A percentile compares a stretch with the other conserved stretches of the same genome.
Evolutionary conservation across 1,140 invertebrate species (phyloP).

Genomic region (Colletes latitarsis): DNA sequence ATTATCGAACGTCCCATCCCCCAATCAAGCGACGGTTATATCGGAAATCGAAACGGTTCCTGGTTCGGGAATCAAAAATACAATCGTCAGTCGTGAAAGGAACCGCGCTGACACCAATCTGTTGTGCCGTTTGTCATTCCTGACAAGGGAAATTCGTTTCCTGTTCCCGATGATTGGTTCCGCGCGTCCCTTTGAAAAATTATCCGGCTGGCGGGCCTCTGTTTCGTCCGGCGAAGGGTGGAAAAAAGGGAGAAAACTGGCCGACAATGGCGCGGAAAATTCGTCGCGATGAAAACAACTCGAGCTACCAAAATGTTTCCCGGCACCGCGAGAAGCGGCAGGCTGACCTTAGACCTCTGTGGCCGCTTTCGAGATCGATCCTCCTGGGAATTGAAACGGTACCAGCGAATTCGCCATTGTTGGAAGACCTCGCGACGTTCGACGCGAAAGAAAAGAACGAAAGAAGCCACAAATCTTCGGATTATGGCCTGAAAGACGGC

Average conservation of each 20-base stretch:
- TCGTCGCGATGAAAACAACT: background rate
- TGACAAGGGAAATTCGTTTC: conserved; percentile 41
- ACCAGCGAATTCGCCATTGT: too few relatives aligned
- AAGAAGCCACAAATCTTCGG: too few relatives aligned
- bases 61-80: background rate
- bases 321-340: too few relatives aligned
- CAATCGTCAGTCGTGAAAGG: background rate
- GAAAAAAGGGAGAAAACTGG: background rate
- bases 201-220: background rate
- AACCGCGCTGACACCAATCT: conserved; percentile 14
- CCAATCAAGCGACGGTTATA: conserved; percentile 16
- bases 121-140: conserved; percentile 26
- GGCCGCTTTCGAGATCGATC: too few relatives aligned
- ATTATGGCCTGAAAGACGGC: too few relatives aligned
- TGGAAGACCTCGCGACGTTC: too few relatives aligned
- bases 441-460: too few relatives aligned
- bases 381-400: too few relatives aligned
- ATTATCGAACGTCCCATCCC: conserved; percentile 12
- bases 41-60: conserved; percentile 45
- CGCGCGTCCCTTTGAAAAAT: background rate
- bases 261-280: background rate
- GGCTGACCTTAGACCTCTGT: too few relatives aligned
- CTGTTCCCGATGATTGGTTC: conserved; percentile 36
- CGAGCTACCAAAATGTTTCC: too few relatives aligned
- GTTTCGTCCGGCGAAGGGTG: background rate